A percentile compares a stretch with the other conserved stretches of the same genome.
These are phyloP conservation scores for Cherax quadricarinatus DNA, from an alignment of 1,140 invertebrate species.

Conservation along the genomic window DNA sequence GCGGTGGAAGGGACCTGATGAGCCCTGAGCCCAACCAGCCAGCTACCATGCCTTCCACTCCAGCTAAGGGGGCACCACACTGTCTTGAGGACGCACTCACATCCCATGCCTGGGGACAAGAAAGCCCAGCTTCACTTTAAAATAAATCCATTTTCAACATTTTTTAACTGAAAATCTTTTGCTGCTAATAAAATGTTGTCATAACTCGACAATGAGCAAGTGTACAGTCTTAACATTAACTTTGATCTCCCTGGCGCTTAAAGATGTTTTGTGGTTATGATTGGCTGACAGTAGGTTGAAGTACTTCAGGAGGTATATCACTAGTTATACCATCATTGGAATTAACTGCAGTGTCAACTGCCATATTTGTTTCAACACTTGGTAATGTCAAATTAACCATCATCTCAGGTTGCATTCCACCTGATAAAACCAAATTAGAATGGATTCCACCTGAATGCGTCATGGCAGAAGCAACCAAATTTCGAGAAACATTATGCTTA, in stretches of 20 bases:
- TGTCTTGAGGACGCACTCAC: constrained; percentile 32
- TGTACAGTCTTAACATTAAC: not conserved
- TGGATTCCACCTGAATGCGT: not conserved
- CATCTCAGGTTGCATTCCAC: not conserved
- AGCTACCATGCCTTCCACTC: constrained; percentile 34
- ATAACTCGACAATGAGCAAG: not conserved
- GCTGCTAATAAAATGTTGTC: not conserved
- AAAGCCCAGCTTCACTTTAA: constrained; percentile 64
- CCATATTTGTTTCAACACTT: not conserved
- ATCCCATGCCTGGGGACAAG: constrained; percentile 65
- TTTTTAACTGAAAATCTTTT: not conserved
- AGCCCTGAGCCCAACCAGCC: constrained; percentile 38
- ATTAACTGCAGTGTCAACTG: not conserved
- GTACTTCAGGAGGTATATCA: not conserved
- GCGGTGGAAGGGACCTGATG: constrained; percentile 15
- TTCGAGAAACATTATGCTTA: constrained; percentile 21
- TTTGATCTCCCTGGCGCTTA: not conserved
- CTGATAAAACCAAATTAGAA: not conserved
- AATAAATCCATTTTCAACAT: constrained; percentile 5
- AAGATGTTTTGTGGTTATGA: not conserved
- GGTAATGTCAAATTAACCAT: not conserved
- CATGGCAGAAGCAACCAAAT: not conserved
- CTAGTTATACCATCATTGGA: not conserved
- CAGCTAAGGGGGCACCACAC: constrained; percentile 15
- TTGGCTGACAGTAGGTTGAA: constrained; percentile 6